Evolutionary conservation across 2,888 invertebrate genomes (phyloP), one percentile per base, ranked within the genome.

Genomic region (Tortricodes alternella): DNA sequence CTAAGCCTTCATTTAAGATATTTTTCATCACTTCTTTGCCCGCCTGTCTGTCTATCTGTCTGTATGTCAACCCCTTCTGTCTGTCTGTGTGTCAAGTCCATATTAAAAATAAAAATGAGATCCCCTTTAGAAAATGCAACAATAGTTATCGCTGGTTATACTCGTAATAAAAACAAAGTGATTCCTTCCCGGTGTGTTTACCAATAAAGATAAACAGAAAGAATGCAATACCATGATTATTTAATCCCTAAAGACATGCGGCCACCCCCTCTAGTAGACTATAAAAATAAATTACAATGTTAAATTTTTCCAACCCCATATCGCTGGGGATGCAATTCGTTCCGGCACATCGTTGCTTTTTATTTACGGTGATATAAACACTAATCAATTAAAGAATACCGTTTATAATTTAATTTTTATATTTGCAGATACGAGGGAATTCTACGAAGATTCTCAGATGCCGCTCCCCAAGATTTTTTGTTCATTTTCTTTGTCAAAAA

Each of bases 201-300:
- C 68, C 62, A 74, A 74, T 67, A 75, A 52, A 77, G 78, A 81
- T 79, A 79, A 76, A 76, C 71, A 74, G 68, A 56, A 43, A 71
- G 73, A 73, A 69, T 73, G 71, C 71, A 74, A 73, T 71, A 72
- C 68, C 73, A 74, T 83, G 81, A 84, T 85, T 83, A 80, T 83
- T 82, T 78, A 76, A 83, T 80, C 81, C 78, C 77, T 73, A 71
- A 70, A 69, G 74, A 74, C 70, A 72, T 67, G 69, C 67, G 73
- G 72, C 71, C 62, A 68, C 74, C 76, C 76, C 69, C 76, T 76
- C 76, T 70, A 73, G 16, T 24, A 67, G 68, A 64, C 76, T 76
- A 87, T 89, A 86, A 89, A 88, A 89, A 89, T 87, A 89, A 89
- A 89, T 87, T 88, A 86, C 81, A 79, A 85, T 86, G 85, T 86